These are phyloP conservation scores for Auanema freiburgensis DNA, from an alignment of 2,888 invertebrate species.

Conservation along the genomic window DNA sequence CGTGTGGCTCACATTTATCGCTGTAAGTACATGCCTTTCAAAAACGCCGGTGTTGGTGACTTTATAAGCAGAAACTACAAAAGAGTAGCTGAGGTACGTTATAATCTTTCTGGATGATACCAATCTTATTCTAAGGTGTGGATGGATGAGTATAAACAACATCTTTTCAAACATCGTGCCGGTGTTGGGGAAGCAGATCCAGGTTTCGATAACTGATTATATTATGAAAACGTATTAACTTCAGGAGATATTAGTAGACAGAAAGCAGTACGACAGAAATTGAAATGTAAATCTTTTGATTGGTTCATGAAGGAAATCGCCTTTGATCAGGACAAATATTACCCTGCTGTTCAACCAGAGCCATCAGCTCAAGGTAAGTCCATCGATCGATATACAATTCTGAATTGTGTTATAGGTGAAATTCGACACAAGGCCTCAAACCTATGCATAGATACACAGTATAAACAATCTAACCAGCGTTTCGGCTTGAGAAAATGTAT, in stretches of 20 bases:
- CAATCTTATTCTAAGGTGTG: conserved; percentile 73
- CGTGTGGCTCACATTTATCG: conserved; percentile 70
- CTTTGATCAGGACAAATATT: conserved; percentile 80
- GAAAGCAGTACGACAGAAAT: conserved; percentile 74
- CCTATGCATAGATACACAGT: conserved; percentile 65
- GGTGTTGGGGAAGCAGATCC: conserved; percentile 50
- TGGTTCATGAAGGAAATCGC: conserved; percentile 92
- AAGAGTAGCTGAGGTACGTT: conserved; percentile 75
- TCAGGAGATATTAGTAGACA: conserved; percentile 78
- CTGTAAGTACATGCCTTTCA: conserved; percentile 60
- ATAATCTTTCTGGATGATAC: not conserved
- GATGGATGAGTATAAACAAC: conserved; percentile 96
- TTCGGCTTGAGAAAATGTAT: conserved; percentile 57
- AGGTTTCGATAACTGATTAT: conserved; percentile 69
- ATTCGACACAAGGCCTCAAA: conserved; percentile 63
- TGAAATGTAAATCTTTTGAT: conserved; percentile 86
- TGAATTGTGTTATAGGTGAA: conserved; percentile 50
- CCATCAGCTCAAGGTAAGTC: conserved; percentile 77
- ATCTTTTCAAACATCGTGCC: conserved; percentile 79
- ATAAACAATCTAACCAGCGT: conserved; percentile 54
- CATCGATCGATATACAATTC: too few relatives aligned
- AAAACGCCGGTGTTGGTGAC: conserved; percentile 75
- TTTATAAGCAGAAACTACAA: conserved; percentile 69
- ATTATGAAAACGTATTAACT: conserved; percentile 52
- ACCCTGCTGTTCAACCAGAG: conserved; percentile 84